Evolutionary conservation across 2,888 invertebrate genomes (phyloP), one percentile per base, ranked within the genome.

Genomic region (Hirtodrosophila trivittata): DNA sequence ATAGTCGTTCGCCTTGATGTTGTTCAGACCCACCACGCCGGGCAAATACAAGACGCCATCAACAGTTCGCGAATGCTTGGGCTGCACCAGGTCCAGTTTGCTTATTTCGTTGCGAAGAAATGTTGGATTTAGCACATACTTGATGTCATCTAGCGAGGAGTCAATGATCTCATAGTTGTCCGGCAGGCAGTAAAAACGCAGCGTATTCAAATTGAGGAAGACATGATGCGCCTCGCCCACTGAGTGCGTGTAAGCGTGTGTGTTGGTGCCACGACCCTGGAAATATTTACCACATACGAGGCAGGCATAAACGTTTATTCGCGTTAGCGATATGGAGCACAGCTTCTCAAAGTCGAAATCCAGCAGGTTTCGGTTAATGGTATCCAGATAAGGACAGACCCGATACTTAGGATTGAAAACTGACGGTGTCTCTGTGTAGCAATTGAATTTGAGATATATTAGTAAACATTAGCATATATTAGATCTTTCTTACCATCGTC

Each of bases 261-360:
- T 99, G 88, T 97, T 98, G 5, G 96, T 97, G 0, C 99, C 99
- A 88, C 99, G 93, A 1, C 99, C 98, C 94, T 96, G 92, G 88
- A 99, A 99, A 89, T 99, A 99, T 91, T 99, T 99, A 13, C 99
- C 99, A 91, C 99, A 99, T 0, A 99, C 97, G 60, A 99, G 93
- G 89, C 99, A 99, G 5, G 99, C 99, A 90, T 99, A 99, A 26
- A 99, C 99, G 92, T 99, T 99, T 78, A 99, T 98, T 87, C 99
- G 94, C 0, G 99, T 99, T 66, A 99, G 91, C 0, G 99, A 99
- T 30, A 99, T 96, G 0, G 99, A 99, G 89, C 99, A 99, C 16
- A 99, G 91, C 90, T 99, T 99, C 91, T 99, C 99, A 92, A 99
- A 99, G 92, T 99, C 99, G 92, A 99, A 99, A 91, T 99, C 99